Evolutionary conservation across 2,113 vertebrate genomes (phyloP).

Genomic region (Nycticryphes semicollaris): DNA sequence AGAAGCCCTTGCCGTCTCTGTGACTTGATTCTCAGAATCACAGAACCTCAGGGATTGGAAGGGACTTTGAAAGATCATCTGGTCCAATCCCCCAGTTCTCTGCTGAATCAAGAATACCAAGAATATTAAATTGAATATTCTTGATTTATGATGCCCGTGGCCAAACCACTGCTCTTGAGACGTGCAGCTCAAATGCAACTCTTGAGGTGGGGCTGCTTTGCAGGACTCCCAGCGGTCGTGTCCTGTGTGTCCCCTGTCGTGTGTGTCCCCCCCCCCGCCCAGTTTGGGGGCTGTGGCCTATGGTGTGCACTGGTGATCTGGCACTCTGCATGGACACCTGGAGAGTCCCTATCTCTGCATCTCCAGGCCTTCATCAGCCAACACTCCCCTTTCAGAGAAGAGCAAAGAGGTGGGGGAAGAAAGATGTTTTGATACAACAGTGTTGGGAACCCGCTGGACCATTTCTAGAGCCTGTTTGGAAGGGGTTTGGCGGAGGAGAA

Average conservation of each 20-base stretch:
- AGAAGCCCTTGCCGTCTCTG: not conserved
- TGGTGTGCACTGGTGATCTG: not conserved
- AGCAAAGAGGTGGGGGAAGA: not conserved
- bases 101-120: too few species aligned
- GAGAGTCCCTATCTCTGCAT: not conserved
- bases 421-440: not conserved
- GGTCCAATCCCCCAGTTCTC: too few species aligned
- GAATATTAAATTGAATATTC: too few species aligned
- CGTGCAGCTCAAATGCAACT: not conserved
- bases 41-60: too few species aligned
- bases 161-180: not conserved
- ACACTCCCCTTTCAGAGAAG: not conserved
- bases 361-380: not conserved
- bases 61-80: too few species aligned
- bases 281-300: too few species aligned
- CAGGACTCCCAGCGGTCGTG: not conserved
- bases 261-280: accelerated
- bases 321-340: not conserved
- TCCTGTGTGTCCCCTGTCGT: too few species aligned
- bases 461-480: not conserved
- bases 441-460: not conserved
- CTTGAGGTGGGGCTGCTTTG: not conserved
- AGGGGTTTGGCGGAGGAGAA: not conserved
- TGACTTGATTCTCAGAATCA: too few species aligned
- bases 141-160: accelerated